These are phyloP conservation scores for Sebastes taczanowskii DNA, from an alignment of 2,797 vertebrate species.

Conservation along the genomic window DNA sequence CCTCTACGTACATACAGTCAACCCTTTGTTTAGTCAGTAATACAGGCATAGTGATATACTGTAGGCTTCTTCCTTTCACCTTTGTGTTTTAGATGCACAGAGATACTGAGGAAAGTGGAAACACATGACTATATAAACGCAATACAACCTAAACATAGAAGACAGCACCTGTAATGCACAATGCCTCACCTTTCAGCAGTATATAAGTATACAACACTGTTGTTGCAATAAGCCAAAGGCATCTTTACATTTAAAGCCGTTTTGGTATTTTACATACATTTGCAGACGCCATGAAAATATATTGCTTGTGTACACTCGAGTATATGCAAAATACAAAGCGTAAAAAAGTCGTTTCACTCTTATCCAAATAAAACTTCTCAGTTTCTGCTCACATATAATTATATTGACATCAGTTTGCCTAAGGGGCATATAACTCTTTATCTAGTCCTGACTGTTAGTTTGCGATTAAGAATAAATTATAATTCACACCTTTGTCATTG, in stretches of 20 bases:
- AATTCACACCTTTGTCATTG: background rate
- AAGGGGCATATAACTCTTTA: background rate
- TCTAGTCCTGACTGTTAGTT: background rate
- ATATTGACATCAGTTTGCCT: background rate
- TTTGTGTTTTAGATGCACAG: conserved; percentile 24
- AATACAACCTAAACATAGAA: background rate
- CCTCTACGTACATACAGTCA: background rate
- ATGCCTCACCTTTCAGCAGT: background rate
- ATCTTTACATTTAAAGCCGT: background rate
- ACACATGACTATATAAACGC: conserved; percentile 10
- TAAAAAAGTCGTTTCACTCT: background rate
- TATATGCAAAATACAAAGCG: background rate
- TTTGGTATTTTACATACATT: background rate
- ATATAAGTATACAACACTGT: background rate
- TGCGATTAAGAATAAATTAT: background rate
- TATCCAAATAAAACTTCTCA: background rate
- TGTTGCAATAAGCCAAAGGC: background rate
- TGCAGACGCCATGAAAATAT: background rate
- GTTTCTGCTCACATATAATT: background rate
- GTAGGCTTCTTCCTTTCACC: background rate
- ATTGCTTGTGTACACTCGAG: background rate
- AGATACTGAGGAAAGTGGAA: conserved; percentile 23
- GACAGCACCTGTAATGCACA: conserved; percentile 1
- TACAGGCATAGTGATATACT: background rate
- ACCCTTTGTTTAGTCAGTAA: background rate